Conservation (phyloP, 2,888 invertebrate species). For the Eurytoma adleriae region DNA sequence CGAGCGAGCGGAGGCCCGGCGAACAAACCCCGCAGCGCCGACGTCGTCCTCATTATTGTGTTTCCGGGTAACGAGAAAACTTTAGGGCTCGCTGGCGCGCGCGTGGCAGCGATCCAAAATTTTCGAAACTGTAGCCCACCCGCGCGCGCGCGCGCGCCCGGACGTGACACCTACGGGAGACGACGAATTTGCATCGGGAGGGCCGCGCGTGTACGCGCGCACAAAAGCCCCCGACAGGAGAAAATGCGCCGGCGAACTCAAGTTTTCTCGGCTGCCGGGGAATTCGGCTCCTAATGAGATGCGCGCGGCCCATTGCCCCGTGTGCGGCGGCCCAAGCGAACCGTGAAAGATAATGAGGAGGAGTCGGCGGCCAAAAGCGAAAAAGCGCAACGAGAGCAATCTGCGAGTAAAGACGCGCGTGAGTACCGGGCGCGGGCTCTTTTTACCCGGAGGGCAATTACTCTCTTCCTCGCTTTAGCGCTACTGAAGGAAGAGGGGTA, state of each 20-base stretch:
- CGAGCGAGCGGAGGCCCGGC: too few species aligned
- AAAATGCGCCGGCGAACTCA: too few species aligned
- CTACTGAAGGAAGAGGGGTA: too few species aligned
- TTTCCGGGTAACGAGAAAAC: slow-evolving; percentile 62
- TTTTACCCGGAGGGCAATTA: slow-evolving; percentile 37
- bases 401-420: slow-evolving; percentile 4
- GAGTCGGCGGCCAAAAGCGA: slow-evolving; percentile 32
- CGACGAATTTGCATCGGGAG: slow-evolving; percentile 39
- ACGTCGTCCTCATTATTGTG: slow-evolving; percentile 61
- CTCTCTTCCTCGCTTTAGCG: slow-evolving; percentile 3
- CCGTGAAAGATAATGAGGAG: slow-evolving; percentile 52
- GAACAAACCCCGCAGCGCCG: neutral
- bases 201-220: neutral
- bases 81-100: slow-evolving; percentile 39
- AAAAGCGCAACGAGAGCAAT: slow-evolving; percentile 33
- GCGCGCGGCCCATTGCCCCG: slow-evolving; percentile 2
- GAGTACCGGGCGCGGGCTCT: neutral
- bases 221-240: too few species aligned
- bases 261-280: slow-evolving; percentile 1
- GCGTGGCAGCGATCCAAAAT: slow-evolving; percentile 56
- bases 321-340: neutral
- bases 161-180: slow-evolving; percentile 47
- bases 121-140: slow-evolving; percentile 1
- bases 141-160: slow-evolving; percentile 3
- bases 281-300: slow-evolving; percentile 50